Conservation (phyloP, 2,797 vertebrate species). For the Catharus ustulatus region DNA sequence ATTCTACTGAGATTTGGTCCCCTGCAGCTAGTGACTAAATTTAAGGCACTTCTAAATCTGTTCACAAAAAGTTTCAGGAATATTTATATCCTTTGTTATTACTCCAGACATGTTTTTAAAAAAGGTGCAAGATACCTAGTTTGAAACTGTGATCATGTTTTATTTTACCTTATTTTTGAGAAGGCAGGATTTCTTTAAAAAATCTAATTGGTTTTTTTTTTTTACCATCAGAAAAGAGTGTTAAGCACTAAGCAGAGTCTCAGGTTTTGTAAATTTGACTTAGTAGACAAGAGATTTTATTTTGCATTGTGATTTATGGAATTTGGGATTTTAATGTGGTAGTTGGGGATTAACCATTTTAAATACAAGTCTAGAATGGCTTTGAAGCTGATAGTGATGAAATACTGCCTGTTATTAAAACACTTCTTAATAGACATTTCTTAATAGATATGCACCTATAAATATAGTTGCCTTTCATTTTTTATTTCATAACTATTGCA, state of each 20-base stretch:
- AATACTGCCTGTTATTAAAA: conserved; percentile 28
- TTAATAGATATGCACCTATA: neutral
- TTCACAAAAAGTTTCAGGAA: neutral
- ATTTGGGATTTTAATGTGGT: neutral
- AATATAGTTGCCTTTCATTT: conserved; percentile 18
- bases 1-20: neutral
- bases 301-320: neutral
- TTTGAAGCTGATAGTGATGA: neutral
- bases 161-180: neutral
- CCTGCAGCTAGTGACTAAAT: neutral
- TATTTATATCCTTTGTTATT: neutral
- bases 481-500: neutral
- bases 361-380: neutral
- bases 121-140: neutral
- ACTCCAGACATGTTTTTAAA: rapidly evolving
- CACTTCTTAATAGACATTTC: neutral
- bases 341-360: neutral
- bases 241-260: neutral
- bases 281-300: neutral
- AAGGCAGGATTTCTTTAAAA: neutral
- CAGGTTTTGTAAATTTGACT: neutral
- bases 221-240: neutral
- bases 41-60: neutral
- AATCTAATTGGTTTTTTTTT: neutral
- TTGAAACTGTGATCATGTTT: neutral